Percentiles rank a stretch among this genome's conserved stretches.
These are phyloP conservation scores for Enteromius treurensis DNA, from an alignment of 2,797 vertebrate genomes.

Conservation along the genomic window DNA sequence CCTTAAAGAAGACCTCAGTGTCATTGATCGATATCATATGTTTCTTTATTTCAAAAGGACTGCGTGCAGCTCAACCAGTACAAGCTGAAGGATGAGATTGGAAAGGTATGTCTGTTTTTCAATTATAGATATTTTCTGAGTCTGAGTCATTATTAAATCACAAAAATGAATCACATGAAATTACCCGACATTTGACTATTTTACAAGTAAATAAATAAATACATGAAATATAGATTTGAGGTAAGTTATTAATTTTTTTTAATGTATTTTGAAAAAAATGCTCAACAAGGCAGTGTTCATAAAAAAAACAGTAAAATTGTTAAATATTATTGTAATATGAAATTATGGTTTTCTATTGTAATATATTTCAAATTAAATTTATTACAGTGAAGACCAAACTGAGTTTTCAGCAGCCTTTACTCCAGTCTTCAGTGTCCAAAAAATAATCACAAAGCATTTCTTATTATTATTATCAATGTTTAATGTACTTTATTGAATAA, in stretches of 20 bases:
- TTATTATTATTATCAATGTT: background rate
- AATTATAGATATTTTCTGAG: constrained; percentile 32
- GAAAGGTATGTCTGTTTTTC: constrained; percentile 85
- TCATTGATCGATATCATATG: background rate
- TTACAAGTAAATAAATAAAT: background rate
- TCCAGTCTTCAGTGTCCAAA: too few species aligned
- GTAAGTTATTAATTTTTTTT: background rate
- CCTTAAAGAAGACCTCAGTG: background rate
- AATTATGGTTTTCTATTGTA: background rate
- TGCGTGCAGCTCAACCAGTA: constrained; percentile 99
- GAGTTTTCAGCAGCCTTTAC: background rate
- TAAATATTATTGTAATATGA: background rate
- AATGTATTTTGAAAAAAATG: background rate
- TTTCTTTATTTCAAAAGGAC: constrained; percentile 77
- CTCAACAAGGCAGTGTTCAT: background rate
- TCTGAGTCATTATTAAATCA: background rate
- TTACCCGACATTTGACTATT: background rate
- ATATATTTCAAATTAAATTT: background rate
- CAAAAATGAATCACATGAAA: background rate
- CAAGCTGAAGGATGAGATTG: constrained; percentile 97
- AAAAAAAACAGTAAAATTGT: background rate
- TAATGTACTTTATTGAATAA: background rate
- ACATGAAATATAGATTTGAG: background rate
- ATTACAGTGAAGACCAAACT: background rate
- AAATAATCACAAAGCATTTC: background rate